A percentile compares a stretch with the other conserved stretches of the same genome.
Conservation (phyloP, 2,113 vertebrate genomes). For the Melanocharis versteri region DNA sequence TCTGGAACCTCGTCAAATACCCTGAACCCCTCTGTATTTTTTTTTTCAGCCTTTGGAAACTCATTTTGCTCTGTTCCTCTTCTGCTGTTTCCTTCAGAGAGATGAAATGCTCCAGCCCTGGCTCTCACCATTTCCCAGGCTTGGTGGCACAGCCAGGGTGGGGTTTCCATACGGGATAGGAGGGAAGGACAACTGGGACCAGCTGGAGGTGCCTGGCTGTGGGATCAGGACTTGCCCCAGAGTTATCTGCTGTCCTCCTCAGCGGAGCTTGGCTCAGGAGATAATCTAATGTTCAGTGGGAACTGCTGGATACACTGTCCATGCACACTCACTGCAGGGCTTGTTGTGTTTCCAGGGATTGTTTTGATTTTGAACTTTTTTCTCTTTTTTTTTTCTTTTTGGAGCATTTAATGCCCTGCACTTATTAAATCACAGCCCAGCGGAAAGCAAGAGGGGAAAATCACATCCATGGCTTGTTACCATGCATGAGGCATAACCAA, state of each 20-base stretch:
- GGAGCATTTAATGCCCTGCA: background rate
- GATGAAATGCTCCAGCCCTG: background rate
- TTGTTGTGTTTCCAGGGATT: conserved; percentile 6
- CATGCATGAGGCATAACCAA: conserved; percentile 59
- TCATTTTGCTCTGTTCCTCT: background rate
- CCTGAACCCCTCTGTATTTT: background rate
- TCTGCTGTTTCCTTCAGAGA: background rate
- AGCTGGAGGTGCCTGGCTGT: background rate
- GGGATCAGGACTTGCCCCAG: background rate
- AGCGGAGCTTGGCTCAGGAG: background rate
- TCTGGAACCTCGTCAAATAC: background rate
- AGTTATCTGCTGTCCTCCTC: background rate
- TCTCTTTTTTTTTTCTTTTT: background rate
- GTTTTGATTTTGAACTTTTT: background rate
- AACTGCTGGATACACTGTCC: background rate
- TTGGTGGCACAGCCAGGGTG: background rate
- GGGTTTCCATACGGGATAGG: background rate
- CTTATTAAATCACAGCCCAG: conserved; percentile 51
- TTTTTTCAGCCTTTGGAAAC: background rate
- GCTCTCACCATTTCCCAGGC: background rate
- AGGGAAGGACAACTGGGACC: background rate
- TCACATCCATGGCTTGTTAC: conserved; percentile 57
- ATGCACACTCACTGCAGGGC: background rate
- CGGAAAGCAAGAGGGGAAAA: conserved; percentile 15
- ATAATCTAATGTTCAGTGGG: background rate